Base-by-base conservation (phyloP, 2,888 invertebrate species). In the Pyrrhia umbra region DNA sequence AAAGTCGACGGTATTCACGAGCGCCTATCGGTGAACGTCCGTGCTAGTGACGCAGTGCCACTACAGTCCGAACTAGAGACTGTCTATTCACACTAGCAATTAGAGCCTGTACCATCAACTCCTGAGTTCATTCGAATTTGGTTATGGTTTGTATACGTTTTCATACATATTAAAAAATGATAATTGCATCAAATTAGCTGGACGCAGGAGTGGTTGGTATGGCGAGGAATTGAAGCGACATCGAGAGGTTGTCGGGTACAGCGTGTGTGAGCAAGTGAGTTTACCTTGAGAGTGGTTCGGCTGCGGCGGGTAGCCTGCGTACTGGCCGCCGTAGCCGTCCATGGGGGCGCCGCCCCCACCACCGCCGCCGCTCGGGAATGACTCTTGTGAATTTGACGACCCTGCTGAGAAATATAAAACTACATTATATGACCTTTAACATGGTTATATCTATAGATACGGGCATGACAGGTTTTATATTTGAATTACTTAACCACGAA, bases 371-470 rank as follows among this genome's bases (percentile, higher is more conserved):
- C 23, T 51, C 75, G 97, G 97, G 95, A 98, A 98, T 82, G 98
- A 97, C 92, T 98, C 98, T 95, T 98, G 97, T 54, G 98, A 97
- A 95, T 98, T 98, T 81, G 98, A 98, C 81, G 98, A 98, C 79
- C 98, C 97, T 96, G 91, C 78, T 67, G 58, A 27, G 16, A 3
- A 57, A 47, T n/a, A 56, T 0, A 13, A 3, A 40, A 6, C 23
- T 8, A 0, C 1, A 57, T 65, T 56, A 56, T 65, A 20, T 21
- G 15, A 25, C 18, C 13, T 6, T 10, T 2, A 1, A 9, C 23
- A 18, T 23, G n/a, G n/a, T n/a, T n/a, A n/a, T n/a, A n/a, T n/a
- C n/a, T n/a, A n/a, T n/a, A n/a, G n/a, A n/a, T n/a, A n/a, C n/a
- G n/a, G n/a, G n/a, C n/a, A n/a, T n/a, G n/a, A n/a, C n/a, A n/a